These are phyloP conservation scores for Sphenopsis melanotis DNA, from an alignment of 2,797 vertebrate genomes.

Conservation along the genomic window DNA sequence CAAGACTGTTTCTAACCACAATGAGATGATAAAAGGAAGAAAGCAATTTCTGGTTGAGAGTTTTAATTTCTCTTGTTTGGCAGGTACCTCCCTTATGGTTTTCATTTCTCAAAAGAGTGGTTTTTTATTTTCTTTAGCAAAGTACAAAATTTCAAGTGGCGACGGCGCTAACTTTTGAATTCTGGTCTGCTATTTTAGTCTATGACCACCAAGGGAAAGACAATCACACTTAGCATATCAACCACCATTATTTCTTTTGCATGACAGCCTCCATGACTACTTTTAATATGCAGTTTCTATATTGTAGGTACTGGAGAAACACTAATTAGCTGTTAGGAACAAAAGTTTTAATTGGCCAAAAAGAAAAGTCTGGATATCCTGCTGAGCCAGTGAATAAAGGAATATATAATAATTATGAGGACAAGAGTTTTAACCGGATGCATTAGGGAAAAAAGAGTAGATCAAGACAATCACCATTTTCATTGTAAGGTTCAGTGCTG, in stretches of 20 bases:
- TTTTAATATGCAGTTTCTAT: neutral
- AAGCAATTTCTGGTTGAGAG: neutral
- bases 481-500: neutral
- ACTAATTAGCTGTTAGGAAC: neutral
- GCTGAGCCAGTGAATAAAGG: neutral
- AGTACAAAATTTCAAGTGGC: neutral
- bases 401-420: neutral
- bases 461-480: neutral
- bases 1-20: neutral
- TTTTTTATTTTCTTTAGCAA: neutral
- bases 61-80: neutral
- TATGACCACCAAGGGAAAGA: neutral
- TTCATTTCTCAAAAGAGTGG: neutral
- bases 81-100: neutral
- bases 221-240: neutral
- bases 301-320: neutral
- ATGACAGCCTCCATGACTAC: neutral
- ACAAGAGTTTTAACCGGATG: neutral
- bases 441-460: neutral
- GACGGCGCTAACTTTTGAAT: neutral
- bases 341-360: neutral
- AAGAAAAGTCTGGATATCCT: neutral
- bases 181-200: neutral
- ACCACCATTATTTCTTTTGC: neutral
- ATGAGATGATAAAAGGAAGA: neutral